Evolutionary conservation across 2,888 invertebrate species (phyloP), one percentile per base, ranked within the genome.

Genomic region (Drosophila robusta): DNA sequence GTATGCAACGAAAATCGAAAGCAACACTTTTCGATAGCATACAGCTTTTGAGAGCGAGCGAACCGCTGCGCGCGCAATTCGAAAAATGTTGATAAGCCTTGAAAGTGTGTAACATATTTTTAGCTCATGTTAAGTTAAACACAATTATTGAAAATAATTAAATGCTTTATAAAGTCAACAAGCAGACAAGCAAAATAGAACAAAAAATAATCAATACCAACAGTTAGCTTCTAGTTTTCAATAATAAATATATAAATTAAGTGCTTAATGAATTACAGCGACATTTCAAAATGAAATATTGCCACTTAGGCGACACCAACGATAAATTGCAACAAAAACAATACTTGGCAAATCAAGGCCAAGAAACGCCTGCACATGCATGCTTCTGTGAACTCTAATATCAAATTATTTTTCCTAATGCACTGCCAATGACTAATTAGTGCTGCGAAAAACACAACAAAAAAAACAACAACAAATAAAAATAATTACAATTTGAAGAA

Each of bases 1-100:
- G 89, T 80, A 83, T 68, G 82, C 89, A 73, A 80, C 51, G 45
- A 11, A 65, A 72, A 42, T 18, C n/a, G 1, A 5, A 7, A 18
- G 14, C n/a, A 22, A 7, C 22, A 6, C 16, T 2, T 6, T 3
- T 4, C 4, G 12, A 8, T 34, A 72, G 55, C 80, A 69, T 11
- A 9, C 41, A 75, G 87, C 87, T 81, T 79, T 66, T 61, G 76
- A 38, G 36, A 47, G 75, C 5, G 18, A 46, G 9, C 55, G 24
- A 1, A 3, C 1, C 1, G n/a, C 14, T 44, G 57, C 36, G 56
- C 49, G 68, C 57, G 41, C n/a, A 39, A 18, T 52, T 70, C 22
- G 16, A 49, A 52, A 34, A 38, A 46, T 8, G 22, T 0, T 12
- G 11, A 4, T 5, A 7, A 1, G 12, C 12, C 34, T 34, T 29